Conservation (phyloP, 2,113 vertebrate genomes). For the Bothrops jararaca region DNA sequence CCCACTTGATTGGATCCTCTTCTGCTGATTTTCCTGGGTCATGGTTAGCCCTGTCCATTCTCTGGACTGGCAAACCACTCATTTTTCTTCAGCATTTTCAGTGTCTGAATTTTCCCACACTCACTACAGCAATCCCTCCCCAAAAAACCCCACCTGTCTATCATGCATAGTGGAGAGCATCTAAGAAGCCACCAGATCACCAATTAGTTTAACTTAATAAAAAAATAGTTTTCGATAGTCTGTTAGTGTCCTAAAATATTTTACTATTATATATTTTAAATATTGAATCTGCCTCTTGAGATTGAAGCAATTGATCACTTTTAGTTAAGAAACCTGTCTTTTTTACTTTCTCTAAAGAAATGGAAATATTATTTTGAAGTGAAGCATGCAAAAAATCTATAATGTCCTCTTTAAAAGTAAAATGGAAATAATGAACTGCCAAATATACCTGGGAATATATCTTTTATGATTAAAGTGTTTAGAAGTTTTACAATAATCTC, state of each 20-base stretch:
- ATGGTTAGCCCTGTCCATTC: background rate
- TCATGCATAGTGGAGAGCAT: background rate
- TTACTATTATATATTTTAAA: conserved; percentile 11
- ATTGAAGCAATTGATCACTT: conserved; percentile 30
- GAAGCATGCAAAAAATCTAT: background rate
- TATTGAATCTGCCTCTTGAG: conserved; percentile 19
- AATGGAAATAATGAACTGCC: background rate
- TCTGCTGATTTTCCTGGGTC: background rate
- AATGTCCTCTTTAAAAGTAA: conserved; percentile 4
- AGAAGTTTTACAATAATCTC: conserved; percentile 13
- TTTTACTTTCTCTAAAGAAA: conserved; percentile 10
- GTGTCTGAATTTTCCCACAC: too few relatives aligned
- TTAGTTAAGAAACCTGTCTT: conserved; percentile 15
- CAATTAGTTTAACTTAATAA: background rate
- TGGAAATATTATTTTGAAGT: conserved; percentile 25
- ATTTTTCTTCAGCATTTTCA: background rate
- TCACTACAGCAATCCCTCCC: background rate
- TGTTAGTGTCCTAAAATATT: background rate
- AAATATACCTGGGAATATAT: background rate
- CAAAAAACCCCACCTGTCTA: background rate
- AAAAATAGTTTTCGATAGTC: background rate
- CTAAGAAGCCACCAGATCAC: background rate
- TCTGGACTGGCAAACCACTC: background rate
- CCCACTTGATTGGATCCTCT: background rate
- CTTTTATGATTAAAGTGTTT: background rate